phyloP scores from a whole-genome alignment of 2,797 vertebrate species.

The Betta splendens region DNA sequence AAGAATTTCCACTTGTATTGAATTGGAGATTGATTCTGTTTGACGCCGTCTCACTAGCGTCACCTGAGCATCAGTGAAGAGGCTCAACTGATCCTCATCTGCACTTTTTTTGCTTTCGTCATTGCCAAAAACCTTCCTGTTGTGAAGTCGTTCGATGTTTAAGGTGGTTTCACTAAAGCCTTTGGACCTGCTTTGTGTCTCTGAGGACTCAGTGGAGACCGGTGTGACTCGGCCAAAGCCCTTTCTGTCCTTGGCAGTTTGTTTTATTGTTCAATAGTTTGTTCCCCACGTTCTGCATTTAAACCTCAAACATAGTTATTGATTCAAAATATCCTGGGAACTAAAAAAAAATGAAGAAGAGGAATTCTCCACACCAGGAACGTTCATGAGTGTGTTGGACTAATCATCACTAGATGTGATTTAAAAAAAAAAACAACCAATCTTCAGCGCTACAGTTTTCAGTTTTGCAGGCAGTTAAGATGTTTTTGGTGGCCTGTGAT shows the following conservation, averaged over 20 bases:
- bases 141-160: conserved; percentile 49
- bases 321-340: conserved; percentile 6
- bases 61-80: conserved; percentile 15
- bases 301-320: neutral
- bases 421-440: conserved; percentile 6
- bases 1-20: neutral
- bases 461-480: neutral
- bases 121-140: conserved; percentile 49
- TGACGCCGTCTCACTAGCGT: neutral
- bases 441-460: neutral
- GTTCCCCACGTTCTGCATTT: conserved; percentile 7
- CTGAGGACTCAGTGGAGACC: conserved; percentile 1
- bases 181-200: conserved; percentile 48
- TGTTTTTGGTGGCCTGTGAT: neutral
- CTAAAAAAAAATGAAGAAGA: neutral
- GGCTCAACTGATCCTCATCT: conserved; percentile 3
- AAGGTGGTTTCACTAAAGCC: conserved; percentile 63
- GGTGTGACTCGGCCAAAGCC: conserved; percentile 18
- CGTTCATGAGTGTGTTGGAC: conserved; percentile 12
- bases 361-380: neutral
- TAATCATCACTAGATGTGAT: neutral
- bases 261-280: conserved; percentile 22
- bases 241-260: conserved; percentile 21
- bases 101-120: conserved; percentile 27
- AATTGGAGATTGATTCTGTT: neutral